Evolutionary conservation across 2,888 invertebrate genomes (phyloP).

Genomic region (Tenodera sinensis): DNA sequence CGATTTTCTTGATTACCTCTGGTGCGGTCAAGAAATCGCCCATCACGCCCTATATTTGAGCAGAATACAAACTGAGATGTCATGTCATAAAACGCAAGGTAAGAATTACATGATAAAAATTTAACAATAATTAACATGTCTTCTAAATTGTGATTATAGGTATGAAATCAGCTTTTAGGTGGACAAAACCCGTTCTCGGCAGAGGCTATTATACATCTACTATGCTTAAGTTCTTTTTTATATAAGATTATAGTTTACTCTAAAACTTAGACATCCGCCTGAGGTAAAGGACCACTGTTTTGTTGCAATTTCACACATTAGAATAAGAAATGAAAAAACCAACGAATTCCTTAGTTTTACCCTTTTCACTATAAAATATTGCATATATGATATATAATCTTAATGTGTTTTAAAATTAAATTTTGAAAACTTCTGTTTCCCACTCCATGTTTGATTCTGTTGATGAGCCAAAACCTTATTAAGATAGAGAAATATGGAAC

Average conservation of each 20-base stretch:
- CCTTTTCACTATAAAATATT: neutral
- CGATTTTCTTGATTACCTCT: neutral
- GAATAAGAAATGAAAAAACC: neutral
- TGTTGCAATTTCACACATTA: neutral
- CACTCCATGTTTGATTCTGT: neutral
- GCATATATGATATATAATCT: neutral
- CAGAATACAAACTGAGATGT: neutral
- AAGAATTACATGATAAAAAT: neutral
- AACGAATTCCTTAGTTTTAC: neutral
- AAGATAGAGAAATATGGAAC: neutral
- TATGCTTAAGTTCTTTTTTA: neutral
- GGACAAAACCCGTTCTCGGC: neutral
- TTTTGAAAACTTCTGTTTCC: neutral
- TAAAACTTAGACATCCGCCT: neutral
- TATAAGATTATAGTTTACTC: neutral
- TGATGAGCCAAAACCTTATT: neutral
- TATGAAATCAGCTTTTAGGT: neutral
- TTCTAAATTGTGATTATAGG: neutral
- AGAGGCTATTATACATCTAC: neutral
- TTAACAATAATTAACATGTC: neutral
- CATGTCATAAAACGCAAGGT: neutral
- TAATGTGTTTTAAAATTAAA: neutral
- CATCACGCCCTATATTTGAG: neutral
- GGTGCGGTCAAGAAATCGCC: neutral
- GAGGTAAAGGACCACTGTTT: neutral